Evolutionary conservation across 2,797 vertebrate genomes (phyloP).

Genomic region (Sebastes kiyomatsui): DNA sequence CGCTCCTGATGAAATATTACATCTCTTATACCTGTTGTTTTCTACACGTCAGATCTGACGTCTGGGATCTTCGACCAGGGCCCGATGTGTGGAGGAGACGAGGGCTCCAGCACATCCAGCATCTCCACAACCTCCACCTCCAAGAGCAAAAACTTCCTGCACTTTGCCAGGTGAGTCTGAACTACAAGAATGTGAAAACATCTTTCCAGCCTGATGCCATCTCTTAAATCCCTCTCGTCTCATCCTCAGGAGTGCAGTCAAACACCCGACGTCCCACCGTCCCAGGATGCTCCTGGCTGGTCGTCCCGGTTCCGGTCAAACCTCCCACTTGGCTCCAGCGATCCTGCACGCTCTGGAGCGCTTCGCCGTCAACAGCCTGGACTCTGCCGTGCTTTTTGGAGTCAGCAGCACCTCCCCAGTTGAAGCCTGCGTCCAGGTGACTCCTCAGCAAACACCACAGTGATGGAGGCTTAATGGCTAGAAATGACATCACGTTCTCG

Average conservation of each 20-base stretch:
- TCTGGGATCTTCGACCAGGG: slow-evolving; percentile 77
- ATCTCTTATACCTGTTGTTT: background rate
- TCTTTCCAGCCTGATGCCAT: too few relatives aligned
- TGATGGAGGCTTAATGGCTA: too few relatives aligned
- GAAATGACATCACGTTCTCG: too few relatives aligned
- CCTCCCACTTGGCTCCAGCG: slow-evolving; percentile 90
- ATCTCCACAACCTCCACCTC: slow-evolving; percentile 24
- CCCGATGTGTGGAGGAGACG: slow-evolving; percentile 81
- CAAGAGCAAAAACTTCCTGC: slow-evolving; percentile 35
- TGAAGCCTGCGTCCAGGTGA: slow-evolving; percentile 90
- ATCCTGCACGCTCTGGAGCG: slow-evolving; percentile 90
- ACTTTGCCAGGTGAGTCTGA: slow-evolving; percentile 45
- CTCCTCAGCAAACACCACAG: background rate
- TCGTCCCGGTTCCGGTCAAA: slow-evolving; percentile 85
- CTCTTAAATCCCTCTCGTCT: too few relatives aligned
- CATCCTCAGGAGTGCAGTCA: slow-evolving; percentile 81
- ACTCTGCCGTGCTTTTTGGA: slow-evolving; percentile 86
- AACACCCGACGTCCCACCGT: slow-evolving; percentile 87
- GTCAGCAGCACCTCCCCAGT: slow-evolving; percentile 84
- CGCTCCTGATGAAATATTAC: background rate
- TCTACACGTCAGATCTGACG: slow-evolving; percentile 47
- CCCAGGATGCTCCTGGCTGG: slow-evolving; percentile 88
- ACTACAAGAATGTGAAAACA: background rate
- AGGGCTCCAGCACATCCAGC: slow-evolving; percentile 73
- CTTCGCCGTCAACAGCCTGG: slow-evolving; percentile 88